Conservation (phyloP, 2,888 invertebrate species). For the Schizaphis graminum region DNA sequence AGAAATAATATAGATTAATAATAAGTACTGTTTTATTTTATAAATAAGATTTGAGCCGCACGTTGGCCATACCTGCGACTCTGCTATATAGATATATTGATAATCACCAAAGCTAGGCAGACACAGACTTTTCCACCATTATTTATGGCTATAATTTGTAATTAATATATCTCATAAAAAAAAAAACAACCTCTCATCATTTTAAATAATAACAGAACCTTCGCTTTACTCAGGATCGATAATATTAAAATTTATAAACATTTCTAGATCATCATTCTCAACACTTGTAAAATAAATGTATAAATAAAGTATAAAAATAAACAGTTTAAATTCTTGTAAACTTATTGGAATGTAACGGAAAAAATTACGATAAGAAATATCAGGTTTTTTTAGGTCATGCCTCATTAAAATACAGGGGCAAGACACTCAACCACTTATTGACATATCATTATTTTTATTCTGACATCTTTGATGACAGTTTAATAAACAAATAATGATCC, state of each 20-base stretch:
- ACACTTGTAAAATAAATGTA: neutral
- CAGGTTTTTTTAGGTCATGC: slow-evolving; percentile 46
- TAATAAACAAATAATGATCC: neutral
- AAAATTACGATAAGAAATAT: slow-evolving; percentile 29
- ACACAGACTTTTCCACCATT: too few species aligned
- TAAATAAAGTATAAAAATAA: slow-evolving; percentile 7
- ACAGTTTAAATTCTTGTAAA: neutral
- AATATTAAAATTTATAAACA: neutral
- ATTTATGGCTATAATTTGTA: neutral
- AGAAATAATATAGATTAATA: too few species aligned
- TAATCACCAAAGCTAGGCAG: neutral
- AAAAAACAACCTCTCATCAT: neutral
- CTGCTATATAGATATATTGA: neutral
- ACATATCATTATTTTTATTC: slow-evolving; percentile 42
- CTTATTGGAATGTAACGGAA: neutral
- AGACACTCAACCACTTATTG: slow-evolving; percentile 38
- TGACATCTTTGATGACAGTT: slow-evolving; percentile 17
- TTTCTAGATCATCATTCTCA: neutral
- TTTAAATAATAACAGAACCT: neutral
- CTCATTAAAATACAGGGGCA: slow-evolving; percentile 43
- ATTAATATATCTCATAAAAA: neutral
- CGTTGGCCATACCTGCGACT: too few species aligned
- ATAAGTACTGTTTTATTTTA: too few species aligned
- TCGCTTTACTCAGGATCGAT: neutral
- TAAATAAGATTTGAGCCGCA: too few species aligned